Evolutionary conservation across 92 coral and sea anemone species (phyloP), one percentile per base, ranked within the genome.

Genomic region (Epizoanthus stellaris): DNA sequence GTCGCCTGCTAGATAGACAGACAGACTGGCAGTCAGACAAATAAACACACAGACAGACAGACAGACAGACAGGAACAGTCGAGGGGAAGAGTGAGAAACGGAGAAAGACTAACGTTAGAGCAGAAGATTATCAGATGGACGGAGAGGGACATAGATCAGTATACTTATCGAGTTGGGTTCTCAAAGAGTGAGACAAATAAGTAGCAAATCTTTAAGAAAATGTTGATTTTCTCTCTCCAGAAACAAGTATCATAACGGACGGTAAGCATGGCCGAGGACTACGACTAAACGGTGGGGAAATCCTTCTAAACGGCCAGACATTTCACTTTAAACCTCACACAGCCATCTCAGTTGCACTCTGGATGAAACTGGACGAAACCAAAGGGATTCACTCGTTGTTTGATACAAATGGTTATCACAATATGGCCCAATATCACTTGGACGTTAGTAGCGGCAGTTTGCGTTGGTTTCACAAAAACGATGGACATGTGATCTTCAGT

Each of bases 381-480:
- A 86, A 90, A 19, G 99, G 98, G 17, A 65, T 67, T 8, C 98
- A 96, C 61, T 88, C 93, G 39, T 76, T 96, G 43, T 96, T 96
- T 86, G 83, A 88, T 67, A 93, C 98, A 4, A 86, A 80, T 17
- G 94, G 95, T 3, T 87, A 91, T 16, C 93, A 82, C 45, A 71
- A 79, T 70, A 53, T 68, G 6, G 67, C 85, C 16, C 63, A 90
- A 81, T 96, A 92, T 80, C 90, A 87, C 74, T 86, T 96, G 23
- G 94, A 89, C 61, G 88, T 96, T 79, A 70, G 75, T 66, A 85
- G 91, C 56, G 99, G 98, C 20, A 92, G 92, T 47, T 56, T 96
- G 65, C 83, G 89, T 70, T 96, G 99, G 99, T 91, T 89, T 67
- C 98, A 96, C 80, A 89, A 91, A 14, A 89, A 92, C 60, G 93